Evolutionary conservation across 2,888 invertebrate species (phyloP), one percentile per base, ranked within the genome.

Genomic region (Clostera curtula): DNA sequence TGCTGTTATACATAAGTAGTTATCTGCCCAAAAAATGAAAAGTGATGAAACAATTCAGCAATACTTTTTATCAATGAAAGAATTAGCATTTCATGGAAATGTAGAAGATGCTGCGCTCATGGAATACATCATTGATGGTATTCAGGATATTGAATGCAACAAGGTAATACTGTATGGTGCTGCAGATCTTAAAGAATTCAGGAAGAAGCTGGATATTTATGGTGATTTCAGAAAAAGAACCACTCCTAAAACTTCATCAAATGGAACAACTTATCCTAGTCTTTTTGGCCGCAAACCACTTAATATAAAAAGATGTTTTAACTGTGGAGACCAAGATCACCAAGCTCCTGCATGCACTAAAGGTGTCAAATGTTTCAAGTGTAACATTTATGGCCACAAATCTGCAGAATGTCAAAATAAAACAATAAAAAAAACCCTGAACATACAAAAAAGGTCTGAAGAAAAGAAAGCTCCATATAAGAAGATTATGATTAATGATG

Each of bases 91-190:
- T 4, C 49, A 60, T 24, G 64, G 49, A 1, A 40, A 39, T 2
- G 39, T 68, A 12, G 65, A 69, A 38, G 48, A 50, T 14, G 55
- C 36, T 24, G 59, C 49, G 12, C 19, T 67, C 4, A 67, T 64
- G 3, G 60, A 65, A 23, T 72, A 66, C 33, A 49, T 68, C 0
- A 63, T 70, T 3, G 64, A 71, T 34, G 67, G 62, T 1, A 61
- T 72, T 5, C 26, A 29, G 1, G 61, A 60, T 17, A 8, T 23
- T 2, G 47, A 50, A 23, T 12, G 31, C 0, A 49, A 47, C 15
- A 49, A 48, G 31, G 10, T 28, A 23, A 41, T 49, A 3, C 27
- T 49, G n/a, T 49, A 49, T 31, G 44, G 47, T 1, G 42, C 43
- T 2, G 9, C 23, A 1, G 29, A 40, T 5, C 10, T 47, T 4